Conservation (phyloP, 2,797 vertebrate genomes). For the Syngnathus rostellatus region DNA sequence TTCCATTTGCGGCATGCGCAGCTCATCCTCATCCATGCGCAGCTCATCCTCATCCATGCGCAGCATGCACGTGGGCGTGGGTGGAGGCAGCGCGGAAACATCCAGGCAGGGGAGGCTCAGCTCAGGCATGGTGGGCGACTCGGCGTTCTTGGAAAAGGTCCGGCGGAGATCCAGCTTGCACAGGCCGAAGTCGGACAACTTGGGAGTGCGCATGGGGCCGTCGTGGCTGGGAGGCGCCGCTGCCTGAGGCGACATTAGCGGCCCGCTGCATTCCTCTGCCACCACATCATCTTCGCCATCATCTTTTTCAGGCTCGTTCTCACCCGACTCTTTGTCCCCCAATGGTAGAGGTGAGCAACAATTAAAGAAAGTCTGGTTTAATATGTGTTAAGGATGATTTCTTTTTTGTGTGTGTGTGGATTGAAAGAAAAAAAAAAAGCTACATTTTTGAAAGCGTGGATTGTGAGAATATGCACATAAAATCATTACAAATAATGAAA, state of each 20-base stretch:
- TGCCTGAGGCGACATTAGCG: slow-evolving; percentile 7
- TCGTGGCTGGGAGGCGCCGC: slow-evolving; percentile 10
- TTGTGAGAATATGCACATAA: no score
- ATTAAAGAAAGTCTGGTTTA: neutral
- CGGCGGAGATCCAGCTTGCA: slow-evolving; percentile 72
- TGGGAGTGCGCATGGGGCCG: slow-evolving; percentile 64
- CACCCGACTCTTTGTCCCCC: slow-evolving; percentile 21
- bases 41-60: slow-evolving; percentile 72
- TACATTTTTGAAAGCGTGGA: no score
- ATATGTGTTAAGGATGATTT: neutral
- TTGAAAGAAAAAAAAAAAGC: no score
- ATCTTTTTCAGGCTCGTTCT: slow-evolving; percentile 12
- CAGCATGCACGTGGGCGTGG: slow-evolving; percentile 74
- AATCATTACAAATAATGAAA: no score
- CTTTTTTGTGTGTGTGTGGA: no score
- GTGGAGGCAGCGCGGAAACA: slow-evolving; percentile 32
- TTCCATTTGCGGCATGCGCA: slow-evolving; percentile 73
- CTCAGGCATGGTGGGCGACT: slow-evolving; percentile 35
- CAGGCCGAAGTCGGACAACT: slow-evolving; percentile 86
- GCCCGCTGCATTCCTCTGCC: neutral
- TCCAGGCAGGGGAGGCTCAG: slow-evolving; percentile 35
- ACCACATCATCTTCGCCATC: slow-evolving; percentile 22
- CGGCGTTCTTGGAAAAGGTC: slow-evolving; percentile 36
- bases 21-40: slow-evolving; percentile 71
- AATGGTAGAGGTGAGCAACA: slow-evolving; percentile 8